Evolutionary conservation across 2,888 invertebrate species (phyloP).

Genomic region (Protodeltote pygarga): DNA sequence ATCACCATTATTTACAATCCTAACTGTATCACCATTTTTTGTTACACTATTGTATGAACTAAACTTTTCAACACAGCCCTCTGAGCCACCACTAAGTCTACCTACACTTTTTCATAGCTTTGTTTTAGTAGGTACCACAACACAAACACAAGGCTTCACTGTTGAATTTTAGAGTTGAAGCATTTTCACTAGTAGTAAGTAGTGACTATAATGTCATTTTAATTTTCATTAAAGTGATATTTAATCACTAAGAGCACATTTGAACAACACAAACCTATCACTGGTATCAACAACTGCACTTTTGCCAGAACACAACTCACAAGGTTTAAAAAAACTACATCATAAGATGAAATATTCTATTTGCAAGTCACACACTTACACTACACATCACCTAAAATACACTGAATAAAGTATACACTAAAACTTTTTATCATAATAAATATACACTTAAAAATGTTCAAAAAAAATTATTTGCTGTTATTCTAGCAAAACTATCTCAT

Average conservation of each 20-base stretch:
- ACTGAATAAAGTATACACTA: constrained; percentile 78
- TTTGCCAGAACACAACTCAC: constrained; percentile 69
- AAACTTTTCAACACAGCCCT: constrained; percentile 26
- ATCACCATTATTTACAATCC: constrained; percentile 6
- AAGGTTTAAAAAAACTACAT: constrained; percentile 85
- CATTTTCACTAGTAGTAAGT: constrained; percentile 31
- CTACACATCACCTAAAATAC: constrained; percentile 84
- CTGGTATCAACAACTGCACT: constrained; percentile 59
- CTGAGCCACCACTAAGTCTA: constrained; percentile 28
- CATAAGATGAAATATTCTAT: constrained; percentile 81
- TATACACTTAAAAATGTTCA: constrained; percentile 63
- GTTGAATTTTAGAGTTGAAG: constrained; percentile 30
- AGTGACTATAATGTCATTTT: constrained; percentile 32
- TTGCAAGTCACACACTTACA: constrained; percentile 82
- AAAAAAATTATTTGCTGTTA: constrained; percentile 45
- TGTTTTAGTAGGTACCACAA: constrained; percentile 41
- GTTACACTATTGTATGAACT: constrained; percentile 28
- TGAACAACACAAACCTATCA: constrained; percentile 50
- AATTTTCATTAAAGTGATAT: constrained; percentile 44
- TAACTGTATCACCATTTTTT: constrained; percentile 38
- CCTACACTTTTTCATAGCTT: constrained; percentile 41
- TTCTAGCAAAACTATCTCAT: constrained; percentile 69
- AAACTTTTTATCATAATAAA: constrained; percentile 64
- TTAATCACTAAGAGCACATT: constrained; percentile 40
- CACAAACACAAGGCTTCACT: constrained; percentile 50